Evolutionary conservation across 2,113 vertebrate genomes (phyloP), one percentile per base, ranked within the genome.

Genomic region (Ramphastos sulfuratus): DNA sequence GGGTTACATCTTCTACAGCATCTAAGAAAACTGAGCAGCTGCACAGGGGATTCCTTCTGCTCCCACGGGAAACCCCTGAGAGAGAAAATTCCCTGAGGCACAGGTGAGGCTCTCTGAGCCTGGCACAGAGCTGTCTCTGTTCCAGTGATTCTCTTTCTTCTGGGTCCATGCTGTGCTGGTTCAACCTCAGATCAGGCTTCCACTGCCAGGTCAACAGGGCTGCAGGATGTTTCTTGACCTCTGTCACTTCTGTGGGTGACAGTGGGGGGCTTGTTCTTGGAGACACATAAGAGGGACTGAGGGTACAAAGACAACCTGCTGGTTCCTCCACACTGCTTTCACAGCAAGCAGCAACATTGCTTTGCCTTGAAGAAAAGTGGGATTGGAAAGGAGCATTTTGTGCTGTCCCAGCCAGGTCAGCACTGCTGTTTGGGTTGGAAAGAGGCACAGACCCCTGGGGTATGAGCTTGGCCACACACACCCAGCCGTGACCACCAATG

Each of bases 251-350:
- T 66, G 0, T 0, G n/a, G 31, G 65, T 0, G 0, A 31, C 56
- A 12, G 10, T 14, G 63, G 65, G 48, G 75, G 28, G 54, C 15
- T 10, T 64, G 23, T 52, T 54, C 55, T 25, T 39, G 50, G 55
- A 30, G 58, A 7, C 0, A 0, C 4, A 5, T 39, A 46, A 61
- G 66, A 13, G 25, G 56, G 69, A 70, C 61, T 0, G 0, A 42
- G 58, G 76, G 56, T 60, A 60, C 35, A 20, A 20, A 42, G 55
- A 27, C 60, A 25, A 4, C 48, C 55, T 77, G 70, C 64, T 46
- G 60, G 10, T 78, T 39, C 31, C 50, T 54, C 24, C 66, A 23
- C 23, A 2, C 54, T 28, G 56, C 9, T 14, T 35, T n/a, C 48
- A 39, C 7, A 76, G 50, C 58, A n/a, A 71, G 73, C 54, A 54